Evolutionary conservation across 2,888 invertebrate genomes (phyloP), one percentile per base, ranked within the genome.

Genomic region (Graphium colonna): DNA sequence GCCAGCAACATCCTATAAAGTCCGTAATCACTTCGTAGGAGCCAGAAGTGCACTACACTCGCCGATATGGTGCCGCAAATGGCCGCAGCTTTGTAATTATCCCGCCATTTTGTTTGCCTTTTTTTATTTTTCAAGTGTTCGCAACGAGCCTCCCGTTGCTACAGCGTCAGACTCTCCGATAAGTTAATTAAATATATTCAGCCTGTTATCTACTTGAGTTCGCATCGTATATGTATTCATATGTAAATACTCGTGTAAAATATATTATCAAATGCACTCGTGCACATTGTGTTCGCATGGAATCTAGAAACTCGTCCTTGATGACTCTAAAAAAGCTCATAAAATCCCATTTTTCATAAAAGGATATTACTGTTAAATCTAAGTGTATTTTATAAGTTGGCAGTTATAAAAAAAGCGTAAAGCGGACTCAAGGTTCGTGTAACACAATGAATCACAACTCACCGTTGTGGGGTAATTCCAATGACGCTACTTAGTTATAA

Each of bases 21-120:
- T 40, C 42, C 13, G 47, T 53, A 38, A 39, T 36, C 43, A 53
- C 52, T 53, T 39, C 13, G 45, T 33, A 40, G 38, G 26, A 47
- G 42, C 36, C 38, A 31, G 18, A 31, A 45, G 45, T 16, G 51
- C 28, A 51, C 38, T 51, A 47, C 28, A 51, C 28, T 43, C 36
- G 3, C 47, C 52, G 42, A 47, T 47, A 46, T 16, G 36, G 12
- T 4, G 28, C 42, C 17, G 42, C 51, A 47, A 52, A 47, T 52
- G 52, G 52, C 18, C 31, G 31, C 9, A n/a, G 45, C 38, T 47
- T 47, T 15, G 36, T 47, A 42, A 47, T 42, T 52, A 42, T 33
- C 13, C 41, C 7, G 18, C 13, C 40, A 41, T 46, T 52, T 47
- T 40, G 21, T 38, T 41, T 21, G n/a, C 7, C 18, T 15, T 52